Conservation (phyloP, 1,140 invertebrate species). For the Atopsyche davidsoni region DNA sequence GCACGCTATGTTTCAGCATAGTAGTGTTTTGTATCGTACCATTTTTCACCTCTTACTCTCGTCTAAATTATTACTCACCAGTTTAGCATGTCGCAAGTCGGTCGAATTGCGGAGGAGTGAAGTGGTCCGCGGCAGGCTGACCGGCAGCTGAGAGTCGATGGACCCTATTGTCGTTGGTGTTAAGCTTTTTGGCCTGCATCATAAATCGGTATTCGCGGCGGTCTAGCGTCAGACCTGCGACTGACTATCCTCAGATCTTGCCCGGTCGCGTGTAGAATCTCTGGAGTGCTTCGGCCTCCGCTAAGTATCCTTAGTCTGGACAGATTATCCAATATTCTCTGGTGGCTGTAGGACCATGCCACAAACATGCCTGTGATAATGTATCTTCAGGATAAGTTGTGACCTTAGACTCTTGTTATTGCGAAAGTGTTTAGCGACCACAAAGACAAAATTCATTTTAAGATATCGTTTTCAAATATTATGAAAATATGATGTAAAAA, state of each 20-base stretch:
- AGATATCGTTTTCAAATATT: constrained; percentile 3
- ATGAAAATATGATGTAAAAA: constrained; percentile 5
- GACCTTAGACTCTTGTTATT: constrained; percentile 47
- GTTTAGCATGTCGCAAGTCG: no score
- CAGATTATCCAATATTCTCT: constrained; percentile 8
- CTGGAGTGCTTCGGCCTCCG: constrained; percentile 8
- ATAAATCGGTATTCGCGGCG: not conserved
- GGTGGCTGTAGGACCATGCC: constrained; percentile 9
- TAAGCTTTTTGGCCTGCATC: constrained; percentile 27
- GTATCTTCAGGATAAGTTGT: constrained; percentile 50
- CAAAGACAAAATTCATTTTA: constrained; percentile 4
- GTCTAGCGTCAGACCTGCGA: not conserved
- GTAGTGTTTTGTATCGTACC: no score
- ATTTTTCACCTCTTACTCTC: no score
- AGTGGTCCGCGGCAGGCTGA: constrained; percentile 3
- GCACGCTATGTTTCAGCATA: no score
- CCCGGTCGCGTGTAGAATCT: constrained; percentile 24
- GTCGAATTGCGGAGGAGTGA: no score
- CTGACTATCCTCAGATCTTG: constrained; percentile 17
- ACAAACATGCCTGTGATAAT: constrained; percentile 48
- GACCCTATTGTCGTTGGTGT: constrained; percentile 28
- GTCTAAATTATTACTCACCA: no score
- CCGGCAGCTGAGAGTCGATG: constrained; percentile 14
- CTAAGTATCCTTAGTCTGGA: not conserved
- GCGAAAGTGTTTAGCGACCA: constrained; percentile 8